Conservation (phyloP, 2,888 invertebrate species). For the Barypeithes pellucidus region DNA sequence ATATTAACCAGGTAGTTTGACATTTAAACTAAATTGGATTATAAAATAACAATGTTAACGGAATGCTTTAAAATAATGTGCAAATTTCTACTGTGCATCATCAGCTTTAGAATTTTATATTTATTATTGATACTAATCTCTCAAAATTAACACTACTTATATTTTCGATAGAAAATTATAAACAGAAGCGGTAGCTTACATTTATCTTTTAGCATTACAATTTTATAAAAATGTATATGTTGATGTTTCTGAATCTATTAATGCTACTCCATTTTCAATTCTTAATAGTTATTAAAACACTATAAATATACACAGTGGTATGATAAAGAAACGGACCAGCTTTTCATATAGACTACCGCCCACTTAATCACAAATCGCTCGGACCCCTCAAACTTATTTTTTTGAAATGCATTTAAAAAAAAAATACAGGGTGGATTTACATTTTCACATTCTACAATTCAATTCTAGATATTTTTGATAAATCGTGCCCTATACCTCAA, state of each 20-base stretch:
- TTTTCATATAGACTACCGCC: no score
- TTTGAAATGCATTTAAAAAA: no score
- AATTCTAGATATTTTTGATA: no score
- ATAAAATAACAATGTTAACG: neutral
- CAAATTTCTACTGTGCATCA: slow-evolving; percentile 3
- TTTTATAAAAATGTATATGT: neutral
- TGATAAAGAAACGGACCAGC: no score
- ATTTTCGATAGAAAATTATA: neutral
- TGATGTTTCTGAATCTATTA: neutral
- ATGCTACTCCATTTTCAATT: no score
- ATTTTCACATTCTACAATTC: no score
- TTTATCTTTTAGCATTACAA: slow-evolving; percentile 7
- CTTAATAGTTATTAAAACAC: no score
- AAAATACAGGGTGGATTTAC: no score
- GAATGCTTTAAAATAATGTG: neutral
- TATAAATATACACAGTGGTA: no score
- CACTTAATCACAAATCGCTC: no score
- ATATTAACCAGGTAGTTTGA: neutral
- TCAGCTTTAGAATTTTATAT: neutral
- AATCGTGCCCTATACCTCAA: no score
- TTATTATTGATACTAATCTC: neutral
- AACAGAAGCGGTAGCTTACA: neutral
- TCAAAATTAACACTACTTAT: neutral
- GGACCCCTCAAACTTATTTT: no score
- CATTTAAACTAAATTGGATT: neutral